Base-by-base conservation (phyloP, 2,113 vertebrate species). In the cat (Felis catus) region DNA sequence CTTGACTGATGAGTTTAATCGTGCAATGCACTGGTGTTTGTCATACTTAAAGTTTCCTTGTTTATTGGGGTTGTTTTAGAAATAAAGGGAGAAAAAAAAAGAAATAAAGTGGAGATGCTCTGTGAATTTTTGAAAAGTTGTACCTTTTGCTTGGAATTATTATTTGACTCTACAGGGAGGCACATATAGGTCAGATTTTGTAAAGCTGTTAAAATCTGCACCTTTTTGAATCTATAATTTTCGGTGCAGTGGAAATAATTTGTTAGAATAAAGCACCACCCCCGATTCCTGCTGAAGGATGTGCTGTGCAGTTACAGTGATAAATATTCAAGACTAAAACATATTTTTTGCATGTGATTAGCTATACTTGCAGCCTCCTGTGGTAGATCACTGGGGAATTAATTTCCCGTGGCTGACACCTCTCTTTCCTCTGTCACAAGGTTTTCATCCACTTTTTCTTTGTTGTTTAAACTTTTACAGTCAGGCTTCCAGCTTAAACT, bases 231-330 rank as follows among this genome's bases (percentile, higher is more conserved):
- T 55, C 25, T n/a, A 1, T 9, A 13, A 15, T 71, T 79, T 63
- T 76, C 85, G 14, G 33, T 2, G 36, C 29, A 3, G 15, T 29
- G 63, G 25, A 21, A 55, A 79, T 65, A 18, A 31, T 58, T 63
- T 71, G 18, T n/a, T 31, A 76, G 61, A 76, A 13, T 21, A 25
- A 76, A 25, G 16, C 0, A 5, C 66, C 58, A 21, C 14, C 55
- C 63, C 2, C 1, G 21, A 27, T 41, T 33, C 51, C 61, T 7
- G 9, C 0, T 0, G 25, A 36, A 14, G 5, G 8, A 0, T 78
- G 58, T 19, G 15, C 45, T 16, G 10, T 33, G 27, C 1, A 5
- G n/a, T 45, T 21, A 8, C 0, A 7, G 8, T 7, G 31, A 23
- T 23, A 23, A 23, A 25, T 19, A 33, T 25, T 73, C 53, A 41